Evolutionary conservation across 1,140 invertebrate species (phyloP).

Genomic region (Chymomyza costata): DNA sequence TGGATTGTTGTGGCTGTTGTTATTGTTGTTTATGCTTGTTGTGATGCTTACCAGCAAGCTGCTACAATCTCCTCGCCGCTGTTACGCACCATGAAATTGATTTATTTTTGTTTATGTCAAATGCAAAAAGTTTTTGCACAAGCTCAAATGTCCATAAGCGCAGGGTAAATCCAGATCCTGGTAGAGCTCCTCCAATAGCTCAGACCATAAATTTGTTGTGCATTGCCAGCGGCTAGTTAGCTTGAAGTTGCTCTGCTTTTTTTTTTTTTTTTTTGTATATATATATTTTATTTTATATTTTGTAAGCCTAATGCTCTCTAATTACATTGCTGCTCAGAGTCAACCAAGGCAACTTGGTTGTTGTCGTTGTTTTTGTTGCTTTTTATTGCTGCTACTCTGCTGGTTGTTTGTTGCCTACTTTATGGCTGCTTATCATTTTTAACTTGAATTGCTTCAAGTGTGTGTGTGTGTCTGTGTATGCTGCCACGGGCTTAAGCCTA

Average conservation of each 20-base stretch:
- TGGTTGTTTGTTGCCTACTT: conserved; percentile 48
- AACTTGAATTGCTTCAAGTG: conserved; percentile 18
- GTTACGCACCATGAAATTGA: conserved; percentile 61
- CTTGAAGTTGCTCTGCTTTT: conserved; percentile 30
- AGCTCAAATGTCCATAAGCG: neutral
- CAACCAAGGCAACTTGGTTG: conserved; percentile 17
- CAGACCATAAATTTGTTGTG: conserved; percentile 8
- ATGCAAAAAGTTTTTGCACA: conserved; percentile 29
- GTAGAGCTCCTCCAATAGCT: conserved; percentile 1
- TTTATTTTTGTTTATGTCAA: conserved; percentile 66
- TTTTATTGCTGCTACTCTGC: conserved; percentile 8
- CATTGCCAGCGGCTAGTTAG: conserved; percentile 32
- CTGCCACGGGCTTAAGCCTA: conserved; percentile 18
- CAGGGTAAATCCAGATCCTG: neutral
- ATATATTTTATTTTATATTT: no score
- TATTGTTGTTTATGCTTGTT: conserved; percentile 31
- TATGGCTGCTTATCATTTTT: conserved; percentile 54
- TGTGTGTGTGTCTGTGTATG: no score
- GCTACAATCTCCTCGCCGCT: conserved; percentile 20
- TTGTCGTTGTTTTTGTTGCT: neutral
- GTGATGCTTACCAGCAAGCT: no score
- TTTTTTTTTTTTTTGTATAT: conserved; percentile 26
- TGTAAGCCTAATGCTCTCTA: conserved; percentile 68
- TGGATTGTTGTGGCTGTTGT: conserved; percentile 43
- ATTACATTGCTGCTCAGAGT: conserved; percentile 54